A percentile compares a stretch with the other conserved stretches of the same genome.
Conservation (phyloP, 2,113 vertebrate species). For the Amphilophus citrinellus region DNA sequence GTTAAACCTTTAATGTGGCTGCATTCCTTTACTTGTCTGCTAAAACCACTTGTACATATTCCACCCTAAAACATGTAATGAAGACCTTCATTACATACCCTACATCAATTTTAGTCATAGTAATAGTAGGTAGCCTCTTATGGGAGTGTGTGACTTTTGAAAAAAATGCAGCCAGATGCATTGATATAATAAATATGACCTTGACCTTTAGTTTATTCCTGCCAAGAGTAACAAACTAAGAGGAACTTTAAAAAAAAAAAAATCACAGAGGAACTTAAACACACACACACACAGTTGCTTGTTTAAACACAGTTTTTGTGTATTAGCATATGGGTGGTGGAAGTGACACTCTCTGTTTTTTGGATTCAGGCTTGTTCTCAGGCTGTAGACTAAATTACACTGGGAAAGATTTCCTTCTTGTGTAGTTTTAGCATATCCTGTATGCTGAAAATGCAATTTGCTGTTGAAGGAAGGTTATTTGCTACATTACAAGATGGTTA, state of each 20-base stretch:
- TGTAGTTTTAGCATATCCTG: constrained; percentile 5
- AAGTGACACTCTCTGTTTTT: not conserved
- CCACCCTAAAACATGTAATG: no score
- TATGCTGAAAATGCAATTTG: not conserved
- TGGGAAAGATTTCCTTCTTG: not conserved
- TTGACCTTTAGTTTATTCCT: not conserved
- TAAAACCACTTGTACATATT: no score
- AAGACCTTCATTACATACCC: not conserved
- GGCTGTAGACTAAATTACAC: not conserved
- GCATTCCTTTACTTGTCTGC: no score
- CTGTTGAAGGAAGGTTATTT: constrained; percentile 10
- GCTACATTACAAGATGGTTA: constrained; percentile 14
- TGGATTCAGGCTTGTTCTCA: not conserved
- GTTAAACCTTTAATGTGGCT: no score
- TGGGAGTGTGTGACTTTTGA: not conserved
- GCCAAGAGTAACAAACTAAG: not conserved
- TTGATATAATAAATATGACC: constrained; percentile 8
- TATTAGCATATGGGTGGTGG: not conserved
- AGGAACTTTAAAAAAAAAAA: not conserved
- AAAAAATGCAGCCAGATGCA: not conserved
- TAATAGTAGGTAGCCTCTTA: not conserved
- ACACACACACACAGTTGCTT: not conserved
- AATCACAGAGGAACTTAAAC: no score
- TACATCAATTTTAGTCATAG: not conserved
- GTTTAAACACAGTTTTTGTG: not conserved